Evolutionary conservation across 2,888 invertebrate species (phyloP), one percentile per base, ranked within the genome.

Genomic region (Ochropleura leucogaster): DNA sequence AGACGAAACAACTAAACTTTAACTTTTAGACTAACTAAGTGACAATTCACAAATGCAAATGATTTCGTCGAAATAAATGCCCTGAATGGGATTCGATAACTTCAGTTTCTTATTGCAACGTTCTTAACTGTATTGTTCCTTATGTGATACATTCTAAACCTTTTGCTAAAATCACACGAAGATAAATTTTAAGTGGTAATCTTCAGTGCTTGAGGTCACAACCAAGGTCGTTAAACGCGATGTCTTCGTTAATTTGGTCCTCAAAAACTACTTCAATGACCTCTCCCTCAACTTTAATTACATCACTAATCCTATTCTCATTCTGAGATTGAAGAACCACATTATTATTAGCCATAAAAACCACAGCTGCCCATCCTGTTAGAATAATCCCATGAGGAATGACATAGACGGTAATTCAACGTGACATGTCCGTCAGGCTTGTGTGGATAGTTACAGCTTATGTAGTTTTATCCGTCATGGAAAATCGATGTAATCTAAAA

Each of bases 341-440:
- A 60, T 49, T 47, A 46, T 47, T 65, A 49, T 70, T n/a, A 62
- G 44, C 12, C 20, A 59, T 5, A 20, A 64, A n/a, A n/a, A n/a
- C 16, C 64, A 7, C 68, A 49, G 55, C 74, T 67, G 47, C 57
- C 75, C 57, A 67, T 73, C 59, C 44, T 60, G 64, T 59, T 72
- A 72, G 55, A 68, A 72, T 62, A 68, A 68, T 57, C 68, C 68
- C 46, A 18, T 59, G 60, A 47, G 62, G 55, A 69, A 69, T 77
- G 47, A 53, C 51, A 51, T 18, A 14, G 30, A 20, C 16, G n/a
- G 20, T 80, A 65, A 74, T 53, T 44, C 63, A 9, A 67, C 62
- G 57, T 49, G 75, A 63, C 57, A 70, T 63, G 16, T 62, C 55
- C 18, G 18, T 73, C 63, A 67, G 12, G 12, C 20, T 42, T 40